Evolutionary conservation across 2,113 vertebrate genomes (phyloP).

Genomic region (Romanogobio albipinnatus): DNA sequence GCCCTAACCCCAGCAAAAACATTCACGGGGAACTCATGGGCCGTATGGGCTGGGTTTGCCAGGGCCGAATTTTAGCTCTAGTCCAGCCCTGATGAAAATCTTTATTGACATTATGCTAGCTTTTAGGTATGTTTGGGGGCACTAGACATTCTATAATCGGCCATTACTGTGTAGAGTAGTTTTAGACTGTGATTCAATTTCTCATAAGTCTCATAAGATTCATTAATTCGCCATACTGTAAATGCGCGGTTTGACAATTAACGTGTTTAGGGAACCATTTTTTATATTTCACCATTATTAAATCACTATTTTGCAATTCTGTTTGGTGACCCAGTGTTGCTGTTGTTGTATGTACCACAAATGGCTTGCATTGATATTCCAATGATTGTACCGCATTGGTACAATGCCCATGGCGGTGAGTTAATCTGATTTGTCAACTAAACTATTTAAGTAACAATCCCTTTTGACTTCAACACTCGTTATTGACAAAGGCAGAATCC

Average conservation of each 20-base stretch:
- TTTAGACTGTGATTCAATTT: too few species aligned
- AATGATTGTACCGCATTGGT: neutral
- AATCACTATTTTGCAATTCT: neutral
- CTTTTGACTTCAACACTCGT: conserved; percentile 36
- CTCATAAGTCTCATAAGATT: neutral
- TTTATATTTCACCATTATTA: neutral
- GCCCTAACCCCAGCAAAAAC: too few species aligned
- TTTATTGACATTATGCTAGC: neutral
- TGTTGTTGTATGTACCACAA: neutral
- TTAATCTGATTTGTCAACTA: neutral
- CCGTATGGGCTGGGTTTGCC: too few species aligned
- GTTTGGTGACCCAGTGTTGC: neutral
- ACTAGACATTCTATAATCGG: too few species aligned
- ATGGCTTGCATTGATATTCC: neutral
- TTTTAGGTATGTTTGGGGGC: neutral
- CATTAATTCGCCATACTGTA: neutral
- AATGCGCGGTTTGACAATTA: neutral
- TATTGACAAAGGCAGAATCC: conserved; percentile 17
- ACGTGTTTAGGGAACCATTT: too few species aligned
- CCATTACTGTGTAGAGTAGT: neutral
- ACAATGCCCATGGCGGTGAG: neutral
- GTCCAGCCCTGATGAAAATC: neutral
- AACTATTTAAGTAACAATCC: conserved; percentile 1
- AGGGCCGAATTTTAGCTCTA: too few species aligned
- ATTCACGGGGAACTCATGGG: too few species aligned